A percentile compares a stretch with the other conserved stretches of the same genome.
Evolutionary conservation across 1,140 invertebrate genomes (phyloP).

Genomic region (Drosophila equinoxialis): DNA sequence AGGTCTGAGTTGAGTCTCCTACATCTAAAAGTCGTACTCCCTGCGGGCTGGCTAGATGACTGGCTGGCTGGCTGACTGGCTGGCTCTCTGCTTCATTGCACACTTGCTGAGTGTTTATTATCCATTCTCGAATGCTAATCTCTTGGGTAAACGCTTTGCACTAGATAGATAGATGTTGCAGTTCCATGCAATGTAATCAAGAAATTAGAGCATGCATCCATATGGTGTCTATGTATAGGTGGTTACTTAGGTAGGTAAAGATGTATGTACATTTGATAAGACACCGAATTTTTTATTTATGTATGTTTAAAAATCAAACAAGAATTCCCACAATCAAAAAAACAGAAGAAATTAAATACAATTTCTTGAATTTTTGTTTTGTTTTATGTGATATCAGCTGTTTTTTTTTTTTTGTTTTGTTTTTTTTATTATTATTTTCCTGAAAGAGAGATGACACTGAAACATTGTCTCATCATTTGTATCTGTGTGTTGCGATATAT

Average conservation of each 20-base stretch:
- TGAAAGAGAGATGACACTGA: conserved; percentile 30
- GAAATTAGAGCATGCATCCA: conserved; percentile 64
- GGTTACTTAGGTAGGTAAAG: not conserved
- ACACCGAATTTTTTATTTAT: conserved; percentile 11
- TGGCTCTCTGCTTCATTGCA: conserved; percentile 38
- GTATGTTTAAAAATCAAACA: conserved; percentile 37
- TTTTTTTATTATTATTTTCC: too few species aligned
- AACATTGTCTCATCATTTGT: conserved; percentile 39
- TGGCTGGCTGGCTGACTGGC: too few species aligned
- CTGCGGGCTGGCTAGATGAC: too few species aligned
- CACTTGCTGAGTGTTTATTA: conserved; percentile 37
- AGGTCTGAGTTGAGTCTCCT: not conserved
- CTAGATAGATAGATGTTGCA: conserved; percentile 31
- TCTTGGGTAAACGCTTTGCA: conserved; percentile 55
- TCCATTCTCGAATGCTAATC: conserved; percentile 64
- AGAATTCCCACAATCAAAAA: conserved; percentile 47
- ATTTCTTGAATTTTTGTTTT: not conserved
- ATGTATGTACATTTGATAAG: conserved; percentile 36
- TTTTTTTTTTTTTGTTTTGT: conserved; percentile 17
- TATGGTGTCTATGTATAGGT: not conserved
- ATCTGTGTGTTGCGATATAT: not conserved
- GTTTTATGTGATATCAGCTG: conserved; percentile 63
- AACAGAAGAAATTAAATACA: conserved; percentile 9
- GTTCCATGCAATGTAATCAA: conserved; percentile 66
- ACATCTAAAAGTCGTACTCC: too few species aligned